Evolutionary conservation across 2,888 invertebrate genomes (phyloP), one percentile per base, ranked within the genome.

Genomic region (Aleiodes leptofemur): DNA sequence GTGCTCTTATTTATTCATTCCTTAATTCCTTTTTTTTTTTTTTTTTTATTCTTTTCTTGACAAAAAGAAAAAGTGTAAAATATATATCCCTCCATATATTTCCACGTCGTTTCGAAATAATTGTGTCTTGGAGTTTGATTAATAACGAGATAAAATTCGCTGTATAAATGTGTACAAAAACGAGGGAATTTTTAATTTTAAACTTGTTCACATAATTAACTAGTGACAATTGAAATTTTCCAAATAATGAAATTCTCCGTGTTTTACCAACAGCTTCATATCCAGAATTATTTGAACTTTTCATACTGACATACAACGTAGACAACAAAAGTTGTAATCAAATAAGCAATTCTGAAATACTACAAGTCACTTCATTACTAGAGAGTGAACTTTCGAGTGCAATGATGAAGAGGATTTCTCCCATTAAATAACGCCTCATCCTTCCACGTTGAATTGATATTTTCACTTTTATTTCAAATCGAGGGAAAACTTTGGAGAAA

Each of bases 321-420:
- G 59, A 64, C 64, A 64, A 64, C 48, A 43, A 48, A 64, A 64
- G 43, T 64, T 48, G 64, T 64, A 64, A 64, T 64, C 14, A 48
- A 64, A 64, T 64, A 64, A 64, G 16, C 64, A 64, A 64, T 43
- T 43, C 48, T 48, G 0, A 48, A 64, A 38, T 48, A 43, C 16
- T 9, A 16, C 43, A 43, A 48, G 48, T 43, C 48, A 38, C 43
- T 64, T 64, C 64, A 64, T 43, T 64, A 64, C 14, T 48, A 43
- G 16, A 7, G n/a, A 64, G 64, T 48, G 48, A 64, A 64, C 64
- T 64, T 48, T 43, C 16, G 64, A 64, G 64, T 43, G 48, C 23
- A 64, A 64, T 64, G 34, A 43, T 43, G 64, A 16, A 64, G 64
- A 64, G 34, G 38, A 16, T 11, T 14, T 16, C 34, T 7, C 23